Percentiles rank a stretch among this genome's conserved stretches.
phyloP scores from a whole-genome alignment of 1,140 invertebrate species.

The Penaeus japonicus region DNA sequence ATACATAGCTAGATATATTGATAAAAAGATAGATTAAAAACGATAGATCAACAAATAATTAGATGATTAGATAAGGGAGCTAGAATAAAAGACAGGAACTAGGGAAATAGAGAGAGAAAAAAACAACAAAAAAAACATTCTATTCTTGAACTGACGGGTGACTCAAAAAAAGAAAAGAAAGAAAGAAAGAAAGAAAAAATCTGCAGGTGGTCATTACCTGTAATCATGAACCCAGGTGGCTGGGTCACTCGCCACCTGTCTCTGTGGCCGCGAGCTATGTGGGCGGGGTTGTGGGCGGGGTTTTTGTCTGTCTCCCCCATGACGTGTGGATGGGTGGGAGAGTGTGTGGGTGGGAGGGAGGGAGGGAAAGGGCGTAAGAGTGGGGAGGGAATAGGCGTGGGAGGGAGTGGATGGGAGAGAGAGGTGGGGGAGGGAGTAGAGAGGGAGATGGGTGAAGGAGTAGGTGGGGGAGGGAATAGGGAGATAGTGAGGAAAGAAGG shows the following conservation, averaged over 20 bases:
- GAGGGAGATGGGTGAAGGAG: too few relatives aligned
- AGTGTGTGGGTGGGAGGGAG: background rate
- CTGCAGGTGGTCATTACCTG: background rate
- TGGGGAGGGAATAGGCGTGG: background rate
- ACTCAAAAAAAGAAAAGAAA: background rate
- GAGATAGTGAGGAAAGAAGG: too few relatives aligned
- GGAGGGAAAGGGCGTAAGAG: background rate
- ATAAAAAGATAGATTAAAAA: too few relatives aligned
- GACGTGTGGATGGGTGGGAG: background rate
- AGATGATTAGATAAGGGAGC: too few relatives aligned
- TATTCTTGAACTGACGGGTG: background rate
- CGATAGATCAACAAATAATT: too few relatives aligned
- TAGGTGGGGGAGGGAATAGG: too few relatives aligned
- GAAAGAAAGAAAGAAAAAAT: background rate
- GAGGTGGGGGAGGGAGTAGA: too few relatives aligned
- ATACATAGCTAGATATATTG: too few relatives aligned
- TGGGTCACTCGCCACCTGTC: slow-evolving; percentile 21
- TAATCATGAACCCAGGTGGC: slow-evolving; percentile 16
- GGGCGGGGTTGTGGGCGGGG: background rate
- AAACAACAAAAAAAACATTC: too few relatives aligned
- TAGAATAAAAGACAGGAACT: too few relatives aligned
- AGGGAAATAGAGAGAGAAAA: too few relatives aligned
- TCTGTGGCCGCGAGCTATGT: background rate
- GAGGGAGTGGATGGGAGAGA: background rate
- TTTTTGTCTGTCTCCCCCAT: too few relatives aligned